Conservation (phyloP, 2,888 invertebrate genomes). For the Slavum lentiscoides region DNA sequence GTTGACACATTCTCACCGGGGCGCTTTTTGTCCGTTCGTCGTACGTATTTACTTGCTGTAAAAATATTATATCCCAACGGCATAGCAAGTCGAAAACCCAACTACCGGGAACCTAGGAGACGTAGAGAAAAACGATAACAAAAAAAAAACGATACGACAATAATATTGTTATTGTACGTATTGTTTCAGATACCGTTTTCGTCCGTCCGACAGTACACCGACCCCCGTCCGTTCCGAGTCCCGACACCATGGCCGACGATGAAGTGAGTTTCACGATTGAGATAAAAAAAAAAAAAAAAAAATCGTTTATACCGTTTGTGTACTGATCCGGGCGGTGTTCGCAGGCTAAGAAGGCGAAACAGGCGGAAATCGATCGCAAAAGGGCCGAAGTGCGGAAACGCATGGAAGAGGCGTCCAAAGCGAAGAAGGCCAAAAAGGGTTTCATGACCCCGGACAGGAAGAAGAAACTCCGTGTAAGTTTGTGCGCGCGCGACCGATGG, state of each 20-base stretch:
- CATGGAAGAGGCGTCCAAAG: conserved; percentile 97
- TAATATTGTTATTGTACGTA: neutral
- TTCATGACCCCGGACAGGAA: conserved; percentile 99
- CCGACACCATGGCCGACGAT: conserved; percentile 46
- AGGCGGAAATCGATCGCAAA: conserved; percentile 96
- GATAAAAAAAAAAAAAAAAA: too few species aligned
- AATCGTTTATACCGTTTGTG: neutral
- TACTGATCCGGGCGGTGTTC: neutral
- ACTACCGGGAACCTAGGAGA: neutral
- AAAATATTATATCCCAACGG: conserved; percentile 37
- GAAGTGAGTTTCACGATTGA: conserved; percentile 26
- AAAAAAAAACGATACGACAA: too few species aligned
- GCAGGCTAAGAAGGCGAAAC: conserved; percentile 91
- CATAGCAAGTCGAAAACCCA: conserved; percentile 51
- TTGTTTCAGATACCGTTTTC: conserved; percentile 28
- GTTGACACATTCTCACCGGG: too few species aligned
- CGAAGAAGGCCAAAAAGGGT: conserved; percentile 99
- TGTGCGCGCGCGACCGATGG: neutral
- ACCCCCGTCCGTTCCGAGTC: neutral
- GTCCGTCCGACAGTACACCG: neutral
- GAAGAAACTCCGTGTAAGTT: conserved; percentile 97
- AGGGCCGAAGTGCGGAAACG: conserved; percentile 98
- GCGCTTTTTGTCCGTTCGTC: too few species aligned
- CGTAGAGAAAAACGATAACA: neutral
- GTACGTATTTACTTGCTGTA: conserved; percentile 53